phyloP scores from a whole-genome alignment of 2,797 vertebrate species.

The Dicrostonyx torquatus region DNA sequence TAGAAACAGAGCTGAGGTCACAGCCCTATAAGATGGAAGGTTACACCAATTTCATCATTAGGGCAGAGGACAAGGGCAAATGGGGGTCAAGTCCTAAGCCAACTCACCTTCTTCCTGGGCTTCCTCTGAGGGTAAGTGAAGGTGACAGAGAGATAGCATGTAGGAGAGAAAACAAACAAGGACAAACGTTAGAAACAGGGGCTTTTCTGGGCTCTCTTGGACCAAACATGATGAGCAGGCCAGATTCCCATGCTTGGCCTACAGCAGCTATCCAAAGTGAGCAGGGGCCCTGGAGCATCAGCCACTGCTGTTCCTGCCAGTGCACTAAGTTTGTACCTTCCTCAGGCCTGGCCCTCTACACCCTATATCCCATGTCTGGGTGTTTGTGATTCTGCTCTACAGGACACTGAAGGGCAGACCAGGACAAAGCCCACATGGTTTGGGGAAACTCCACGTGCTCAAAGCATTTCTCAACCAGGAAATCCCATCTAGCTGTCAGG shows the following conservation, averaged over 20 bases:
- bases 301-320: neutral
- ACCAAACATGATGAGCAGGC: too few species aligned
- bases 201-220: neutral
- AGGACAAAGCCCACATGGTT: accelerated
- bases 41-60: neutral
- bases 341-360: neutral
- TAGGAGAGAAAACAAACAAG: neutral
- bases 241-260: neutral
- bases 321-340: neutral
- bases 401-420: accelerated
- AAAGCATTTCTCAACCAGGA: neutral
- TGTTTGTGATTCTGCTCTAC: neutral
- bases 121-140: slow-evolving; percentile 57
- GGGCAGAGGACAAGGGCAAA: neutral
- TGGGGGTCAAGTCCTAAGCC: neutral
- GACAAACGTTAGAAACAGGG: neutral
- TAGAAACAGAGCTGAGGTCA: neutral
- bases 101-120: slow-evolving; percentile 78
- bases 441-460: accelerated
- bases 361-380: neutral
- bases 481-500: neutral
- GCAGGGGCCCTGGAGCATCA: accelerated
- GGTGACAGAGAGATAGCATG: neutral
- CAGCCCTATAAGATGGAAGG: neutral
- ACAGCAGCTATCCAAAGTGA: neutral